phyloP scores from a whole-genome alignment of 1,140 invertebrate genomes.

The Caenorhabditis latens region DNA sequence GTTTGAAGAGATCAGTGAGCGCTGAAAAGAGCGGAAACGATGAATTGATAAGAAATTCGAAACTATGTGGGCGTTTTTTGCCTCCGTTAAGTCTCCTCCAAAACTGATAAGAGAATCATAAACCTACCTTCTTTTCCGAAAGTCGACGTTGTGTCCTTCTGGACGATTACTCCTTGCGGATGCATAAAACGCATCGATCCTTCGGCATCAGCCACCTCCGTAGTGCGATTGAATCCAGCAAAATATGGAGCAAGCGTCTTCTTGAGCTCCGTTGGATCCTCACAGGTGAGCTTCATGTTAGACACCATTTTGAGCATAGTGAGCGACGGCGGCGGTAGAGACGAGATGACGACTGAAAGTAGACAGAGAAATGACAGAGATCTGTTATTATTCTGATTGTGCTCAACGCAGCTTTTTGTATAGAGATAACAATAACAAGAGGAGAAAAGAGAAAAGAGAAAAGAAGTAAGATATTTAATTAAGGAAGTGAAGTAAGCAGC shows the following conservation, averaged over 20 bases:
- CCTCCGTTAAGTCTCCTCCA: slow-evolving; percentile 3
- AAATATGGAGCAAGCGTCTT: slow-evolving; percentile 21
- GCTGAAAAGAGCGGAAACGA: slow-evolving; percentile 42
- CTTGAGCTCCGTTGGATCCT: slow-evolving; percentile 27
- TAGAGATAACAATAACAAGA: slow-evolving; percentile 11
- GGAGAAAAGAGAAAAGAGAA: not conserved
- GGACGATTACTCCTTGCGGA: slow-evolving; percentile 37
- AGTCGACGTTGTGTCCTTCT: slow-evolving; percentile 4
- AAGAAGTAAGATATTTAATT: slow-evolving; percentile 18
- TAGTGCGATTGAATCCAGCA: slow-evolving; percentile 34
- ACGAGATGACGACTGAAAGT: not conserved
- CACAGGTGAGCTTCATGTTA: not conserved
- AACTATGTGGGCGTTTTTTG: slow-evolving; percentile 44
- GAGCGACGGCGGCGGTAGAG: not conserved
- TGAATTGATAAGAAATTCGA: slow-evolving; percentile 16
- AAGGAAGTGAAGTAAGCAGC: not conserved
- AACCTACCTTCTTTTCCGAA: slow-evolving; percentile 43
- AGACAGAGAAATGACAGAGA: not conserved
- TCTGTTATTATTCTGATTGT: slow-evolving; percentile 10
- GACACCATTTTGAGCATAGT: slow-evolving; percentile 5
- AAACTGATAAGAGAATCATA: slow-evolving; percentile 38
- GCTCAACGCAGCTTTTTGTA: not conserved
- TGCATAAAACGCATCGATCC: slow-evolving; percentile 47
- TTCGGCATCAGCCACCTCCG: slow-evolving; percentile 15
- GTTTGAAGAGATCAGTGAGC: slow-evolving; percentile 46